These are phyloP conservation scores for Arizona elegans DNA, from an alignment of 2,113 vertebrate species.

Conservation along the genomic window DNA sequence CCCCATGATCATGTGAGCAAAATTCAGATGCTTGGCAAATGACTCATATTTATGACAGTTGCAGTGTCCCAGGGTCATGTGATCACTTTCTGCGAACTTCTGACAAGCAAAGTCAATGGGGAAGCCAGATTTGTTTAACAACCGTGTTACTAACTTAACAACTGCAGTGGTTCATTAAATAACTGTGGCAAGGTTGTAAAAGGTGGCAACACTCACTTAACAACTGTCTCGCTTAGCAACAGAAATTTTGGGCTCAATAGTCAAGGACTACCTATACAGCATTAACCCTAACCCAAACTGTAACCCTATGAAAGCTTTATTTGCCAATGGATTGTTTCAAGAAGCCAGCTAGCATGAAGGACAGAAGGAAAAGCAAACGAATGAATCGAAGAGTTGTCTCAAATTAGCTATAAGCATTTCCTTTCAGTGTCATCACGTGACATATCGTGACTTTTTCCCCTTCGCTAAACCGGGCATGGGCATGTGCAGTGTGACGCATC, in stretches of 20 bases:
- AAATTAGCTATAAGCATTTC: neutral
- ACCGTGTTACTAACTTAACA: no score
- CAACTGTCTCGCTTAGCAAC: no score
- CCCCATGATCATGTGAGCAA: neutral
- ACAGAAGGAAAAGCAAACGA: neutral
- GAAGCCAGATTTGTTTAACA: no score
- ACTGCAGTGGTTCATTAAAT: neutral
- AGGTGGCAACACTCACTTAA: neutral
- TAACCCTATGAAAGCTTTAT: neutral
- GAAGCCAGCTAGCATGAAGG: neutral
- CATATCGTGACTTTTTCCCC: no score
- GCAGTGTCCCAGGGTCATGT: neutral
- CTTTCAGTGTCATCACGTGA: neutral
- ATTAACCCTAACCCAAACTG: neutral
- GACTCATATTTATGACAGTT: neutral
- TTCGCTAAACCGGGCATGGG: no score
- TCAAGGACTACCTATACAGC: neutral
- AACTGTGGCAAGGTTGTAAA: neutral
- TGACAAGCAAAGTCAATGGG: no score
- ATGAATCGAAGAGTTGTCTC: neutral
- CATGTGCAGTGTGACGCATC: no score
- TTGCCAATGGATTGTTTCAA: neutral
- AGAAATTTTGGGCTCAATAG: neutral
- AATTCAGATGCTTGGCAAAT: neutral
- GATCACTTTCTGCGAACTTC: no score